phyloP scores from a whole-genome alignment of 2,888 invertebrate species.

The Drosophila macrospina region DNA sequence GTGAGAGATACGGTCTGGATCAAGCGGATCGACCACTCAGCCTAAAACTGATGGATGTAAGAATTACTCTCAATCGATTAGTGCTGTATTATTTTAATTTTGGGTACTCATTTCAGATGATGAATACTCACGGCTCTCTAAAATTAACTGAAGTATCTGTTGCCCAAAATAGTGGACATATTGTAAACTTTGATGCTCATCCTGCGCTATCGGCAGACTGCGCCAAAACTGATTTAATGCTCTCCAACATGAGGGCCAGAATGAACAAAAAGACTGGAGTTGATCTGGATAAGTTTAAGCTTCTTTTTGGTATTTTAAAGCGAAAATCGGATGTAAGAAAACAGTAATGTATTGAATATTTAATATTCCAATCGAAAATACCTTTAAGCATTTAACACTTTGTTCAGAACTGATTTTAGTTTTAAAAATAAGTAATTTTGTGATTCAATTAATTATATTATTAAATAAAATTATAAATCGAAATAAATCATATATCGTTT shows the following conservation, averaged over 20 bases:
- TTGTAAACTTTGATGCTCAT: constrained; percentile 23
- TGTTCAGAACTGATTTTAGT: not conserved
- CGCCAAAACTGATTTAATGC: constrained; percentile 14
- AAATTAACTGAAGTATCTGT: constrained; percentile 10
- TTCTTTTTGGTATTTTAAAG: constrained; percentile 9
- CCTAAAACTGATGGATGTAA: constrained; percentile 19
- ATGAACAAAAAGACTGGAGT: not conserved
- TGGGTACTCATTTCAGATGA: constrained; percentile 11
- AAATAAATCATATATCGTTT: too few species aligned
- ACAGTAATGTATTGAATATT: not conserved
- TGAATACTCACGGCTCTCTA: constrained; percentile 25
- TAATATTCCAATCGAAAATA: too few species aligned
- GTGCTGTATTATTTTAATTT: not conserved
- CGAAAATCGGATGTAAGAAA: not conserved
- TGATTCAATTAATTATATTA: too few species aligned
- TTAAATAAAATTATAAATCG: too few species aligned
- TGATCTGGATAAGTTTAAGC: constrained; percentile 3
- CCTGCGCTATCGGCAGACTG: constrained; percentile 13
- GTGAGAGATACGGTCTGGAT: constrained; percentile 19
- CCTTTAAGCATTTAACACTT: not conserved
- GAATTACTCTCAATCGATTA: not conserved
- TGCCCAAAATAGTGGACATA: not conserved
- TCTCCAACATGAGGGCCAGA: constrained; percentile 5
- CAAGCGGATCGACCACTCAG: constrained; percentile 11
- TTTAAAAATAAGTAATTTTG: not conserved